A percentile compares a stretch with the other conserved stretches of the same genome.
phyloP scores from a whole-genome alignment of 2,797 vertebrate genomes.

The Thamnophis elegans region DNA sequence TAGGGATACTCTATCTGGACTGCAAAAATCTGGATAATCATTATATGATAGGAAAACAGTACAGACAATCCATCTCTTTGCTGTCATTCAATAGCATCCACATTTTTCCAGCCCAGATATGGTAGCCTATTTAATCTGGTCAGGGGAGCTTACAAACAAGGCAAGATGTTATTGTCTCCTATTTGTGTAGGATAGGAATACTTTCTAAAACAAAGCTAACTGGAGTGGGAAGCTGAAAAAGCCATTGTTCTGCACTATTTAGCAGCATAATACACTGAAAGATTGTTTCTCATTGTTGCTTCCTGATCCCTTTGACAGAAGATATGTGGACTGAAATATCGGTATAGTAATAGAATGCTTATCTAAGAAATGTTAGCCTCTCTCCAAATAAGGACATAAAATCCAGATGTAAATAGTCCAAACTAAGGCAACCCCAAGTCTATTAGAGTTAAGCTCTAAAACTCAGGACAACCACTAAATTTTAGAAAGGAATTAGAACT shows the following conservation, averaged over 20 bases:
- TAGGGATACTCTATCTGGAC: background rate
- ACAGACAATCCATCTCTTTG: background rate
- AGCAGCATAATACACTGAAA: background rate
- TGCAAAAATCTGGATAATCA: background rate
- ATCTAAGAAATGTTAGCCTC: too few relatives aligned
- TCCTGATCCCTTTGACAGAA: background rate
- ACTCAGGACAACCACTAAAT: background rate
- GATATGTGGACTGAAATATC: background rate
- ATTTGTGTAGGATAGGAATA: background rate
- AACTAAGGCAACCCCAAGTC: background rate
- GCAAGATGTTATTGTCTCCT: background rate
- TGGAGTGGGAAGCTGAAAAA: background rate
- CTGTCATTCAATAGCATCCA: background rate
- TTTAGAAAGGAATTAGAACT: background rate
- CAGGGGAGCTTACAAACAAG: background rate
- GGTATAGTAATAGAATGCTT: background rate
- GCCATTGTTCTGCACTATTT: background rate
- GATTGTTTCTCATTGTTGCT: background rate
- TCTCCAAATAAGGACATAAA: background rate
- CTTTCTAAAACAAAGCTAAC: background rate
- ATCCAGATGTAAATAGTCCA: background rate
- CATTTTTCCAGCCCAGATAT: background rate
- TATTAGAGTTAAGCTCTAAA: background rate
- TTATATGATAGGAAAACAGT: background rate
- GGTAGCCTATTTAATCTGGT: background rate